Percentiles rank a stretch among this genome's conserved stretches.
These are phyloP conservation scores for Hippocampus kuda DNA, from an alignment of 2,797 vertebrate genomes.

Conservation along the genomic window DNA sequence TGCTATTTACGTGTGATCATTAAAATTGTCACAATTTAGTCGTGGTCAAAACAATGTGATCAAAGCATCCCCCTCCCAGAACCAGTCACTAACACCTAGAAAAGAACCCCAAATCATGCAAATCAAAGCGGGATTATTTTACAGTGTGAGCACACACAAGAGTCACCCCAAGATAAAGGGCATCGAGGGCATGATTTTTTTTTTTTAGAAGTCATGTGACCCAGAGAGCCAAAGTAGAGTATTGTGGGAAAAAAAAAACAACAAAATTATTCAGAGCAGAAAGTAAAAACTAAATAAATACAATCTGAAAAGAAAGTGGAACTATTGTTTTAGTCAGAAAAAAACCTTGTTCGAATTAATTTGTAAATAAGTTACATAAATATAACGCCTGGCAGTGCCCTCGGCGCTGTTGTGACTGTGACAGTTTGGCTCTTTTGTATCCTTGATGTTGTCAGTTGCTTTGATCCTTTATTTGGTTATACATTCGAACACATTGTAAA, in stretches of 20 bases:
- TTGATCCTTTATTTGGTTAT: no score
- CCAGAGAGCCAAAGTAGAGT: neutral
- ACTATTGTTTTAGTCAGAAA: neutral
- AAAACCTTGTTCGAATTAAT: no score
- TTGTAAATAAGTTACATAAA: no score
- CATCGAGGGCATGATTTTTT: slow-evolving; percentile 32
- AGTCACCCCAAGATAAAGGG: slow-evolving; percentile 60
- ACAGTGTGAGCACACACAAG: slow-evolving; percentile 72
- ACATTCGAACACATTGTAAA: no score
- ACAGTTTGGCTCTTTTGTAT: no score
- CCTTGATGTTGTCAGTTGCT: no score
- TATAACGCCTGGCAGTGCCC: no score
- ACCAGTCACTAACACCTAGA: slow-evolving; percentile 64
- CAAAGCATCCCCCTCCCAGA: slow-evolving; percentile 56
- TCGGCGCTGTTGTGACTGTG: no score
- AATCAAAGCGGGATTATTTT: slow-evolving; percentile 66
- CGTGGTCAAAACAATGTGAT: neutral
- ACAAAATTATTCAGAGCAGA: neutral
- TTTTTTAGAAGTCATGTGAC: neutral
- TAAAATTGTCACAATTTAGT: slow-evolving; percentile 33
- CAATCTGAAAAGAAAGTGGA: neutral
- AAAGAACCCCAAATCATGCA: slow-evolving; percentile 54
- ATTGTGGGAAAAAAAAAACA: neutral
- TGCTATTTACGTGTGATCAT: slow-evolving; percentile 63
- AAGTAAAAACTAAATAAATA: neutral